phyloP scores from a whole-genome alignment of 30 jellyfish, hydroid and myxozoan species.

The Aurelia aurita complex sp. Pacific region DNA sequence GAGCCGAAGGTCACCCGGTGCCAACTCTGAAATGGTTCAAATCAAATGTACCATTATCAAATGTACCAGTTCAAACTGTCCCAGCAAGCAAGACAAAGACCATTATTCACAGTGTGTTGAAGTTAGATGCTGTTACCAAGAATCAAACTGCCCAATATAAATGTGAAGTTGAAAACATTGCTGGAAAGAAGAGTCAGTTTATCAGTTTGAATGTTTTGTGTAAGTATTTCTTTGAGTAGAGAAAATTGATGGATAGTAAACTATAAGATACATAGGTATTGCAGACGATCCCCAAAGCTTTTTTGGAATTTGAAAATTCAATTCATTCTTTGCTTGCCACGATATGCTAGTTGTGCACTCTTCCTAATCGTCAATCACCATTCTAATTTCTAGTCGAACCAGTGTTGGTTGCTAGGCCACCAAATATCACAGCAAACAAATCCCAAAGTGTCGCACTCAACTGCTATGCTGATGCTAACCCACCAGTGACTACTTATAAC shows the following conservation, averaged over 20 bases:
- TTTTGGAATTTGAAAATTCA: no score
- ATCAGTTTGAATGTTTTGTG: constrained; percentile 65
- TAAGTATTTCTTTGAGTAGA: constrained; percentile 24
- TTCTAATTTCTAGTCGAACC: constrained; percentile 61
- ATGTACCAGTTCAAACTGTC: constrained; percentile 3
- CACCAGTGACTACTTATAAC: constrained; percentile 63
- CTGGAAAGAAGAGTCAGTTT: constrained; percentile 35
- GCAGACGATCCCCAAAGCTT: no score
- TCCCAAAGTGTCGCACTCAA: constrained; percentile 29
- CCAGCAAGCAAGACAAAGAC: constrained; percentile 32
- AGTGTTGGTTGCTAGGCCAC: constrained; percentile 20
- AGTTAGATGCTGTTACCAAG: constrained; percentile 26
- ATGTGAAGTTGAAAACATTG: constrained; percentile 70
- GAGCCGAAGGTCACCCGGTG: constrained; percentile 62
- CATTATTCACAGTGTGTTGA: constrained; percentile 47
- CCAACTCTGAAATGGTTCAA: constrained; percentile 62
- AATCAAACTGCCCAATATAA: constrained; percentile 62
- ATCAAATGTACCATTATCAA: not conserved
- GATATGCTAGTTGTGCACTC: no score
- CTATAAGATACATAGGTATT: no score
- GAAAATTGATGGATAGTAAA: no score
- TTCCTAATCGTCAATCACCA: no score
- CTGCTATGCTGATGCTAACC: constrained; percentile 79
- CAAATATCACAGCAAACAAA: constrained; percentile 63
- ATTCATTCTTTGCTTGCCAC: no score